Evolutionary conservation across 2,888 invertebrate species (phyloP).

Genomic region (Carabus problematicus): DNA sequence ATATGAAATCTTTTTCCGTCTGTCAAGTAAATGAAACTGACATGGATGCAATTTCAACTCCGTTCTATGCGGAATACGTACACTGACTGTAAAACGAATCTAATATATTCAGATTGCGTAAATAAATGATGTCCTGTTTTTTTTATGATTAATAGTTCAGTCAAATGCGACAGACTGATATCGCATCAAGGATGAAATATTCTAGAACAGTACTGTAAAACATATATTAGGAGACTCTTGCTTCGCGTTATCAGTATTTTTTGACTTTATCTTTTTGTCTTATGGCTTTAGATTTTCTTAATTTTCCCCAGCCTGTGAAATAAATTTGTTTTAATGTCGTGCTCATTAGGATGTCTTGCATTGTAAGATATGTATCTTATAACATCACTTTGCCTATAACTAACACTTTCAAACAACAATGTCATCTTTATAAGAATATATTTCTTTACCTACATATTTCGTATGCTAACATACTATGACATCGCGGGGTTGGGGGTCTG

Average conservation of each 20-base stretch:
- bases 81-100: background rate
- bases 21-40: too few species aligned
- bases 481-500: too few species aligned
- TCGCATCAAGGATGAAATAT: conserved; percentile 33
- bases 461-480: too few species aligned
- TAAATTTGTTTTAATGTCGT: conserved; percentile 9
- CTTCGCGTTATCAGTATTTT: background rate
- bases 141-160: conserved; percentile 40
- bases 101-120: conserved; percentile 43
- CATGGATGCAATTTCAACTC: too few species aligned
- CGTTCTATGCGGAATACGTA: too few species aligned
- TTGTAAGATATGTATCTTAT: too few species aligned
- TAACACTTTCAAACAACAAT: too few species aligned
- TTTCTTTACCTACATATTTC: too few species aligned
- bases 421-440: too few species aligned
- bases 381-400: too few species aligned
- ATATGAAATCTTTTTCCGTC: conserved; percentile 31
- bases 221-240: conserved; percentile 16
- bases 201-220: conserved; percentile 17
- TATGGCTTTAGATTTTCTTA: conserved; percentile 7
- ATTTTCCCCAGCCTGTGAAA: conserved; percentile 30
- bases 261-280: background rate
- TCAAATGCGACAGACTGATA: conserved; percentile 41
- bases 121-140: conserved; percentile 41
- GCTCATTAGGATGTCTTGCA: background rate